Conservation (phyloP, 2,113 vertebrate genomes). For the Centrocercus urophasianus region DNA sequence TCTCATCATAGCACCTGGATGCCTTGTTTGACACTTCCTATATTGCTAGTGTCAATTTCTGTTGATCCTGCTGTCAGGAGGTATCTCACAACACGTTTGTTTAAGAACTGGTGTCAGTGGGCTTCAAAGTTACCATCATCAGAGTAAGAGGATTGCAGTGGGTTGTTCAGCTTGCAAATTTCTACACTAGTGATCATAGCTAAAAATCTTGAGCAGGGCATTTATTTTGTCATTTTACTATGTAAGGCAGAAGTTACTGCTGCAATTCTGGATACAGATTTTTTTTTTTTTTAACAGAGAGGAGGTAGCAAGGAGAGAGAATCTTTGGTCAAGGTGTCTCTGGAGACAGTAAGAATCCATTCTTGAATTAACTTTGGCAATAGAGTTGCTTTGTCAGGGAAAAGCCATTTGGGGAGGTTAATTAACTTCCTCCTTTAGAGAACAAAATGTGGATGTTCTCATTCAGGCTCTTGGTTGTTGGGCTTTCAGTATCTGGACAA, state of each 20-base stretch:
- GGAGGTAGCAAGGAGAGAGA: neutral
- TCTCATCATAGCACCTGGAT: neutral
- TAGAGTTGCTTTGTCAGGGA: constrained; percentile 54
- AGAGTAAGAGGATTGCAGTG: neutral
- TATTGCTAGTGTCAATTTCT: neutral
- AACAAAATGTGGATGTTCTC: constrained; percentile 20
- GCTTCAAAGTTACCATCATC: neutral
- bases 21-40: neutral
- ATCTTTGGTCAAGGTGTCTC: neutral
- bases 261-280: neutral
- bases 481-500: neutral
- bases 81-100: neutral
- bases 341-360: constrained; percentile 34
- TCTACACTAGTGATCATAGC: neutral
- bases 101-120: neutral
- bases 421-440: constrained; percentile 39
- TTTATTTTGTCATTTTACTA: neutral
- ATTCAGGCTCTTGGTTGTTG: neutral
- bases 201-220: neutral
- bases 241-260: neutral
- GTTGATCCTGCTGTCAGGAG: neutral
- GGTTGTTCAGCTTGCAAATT: neutral
- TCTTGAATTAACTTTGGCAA: constrained; percentile 59
- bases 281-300: neutral
- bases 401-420: constrained; percentile 52